These are phyloP conservation scores for Fregetta grallaria DNA, from an alignment of 2,113 vertebrate species.

Conservation along the genomic window DNA sequence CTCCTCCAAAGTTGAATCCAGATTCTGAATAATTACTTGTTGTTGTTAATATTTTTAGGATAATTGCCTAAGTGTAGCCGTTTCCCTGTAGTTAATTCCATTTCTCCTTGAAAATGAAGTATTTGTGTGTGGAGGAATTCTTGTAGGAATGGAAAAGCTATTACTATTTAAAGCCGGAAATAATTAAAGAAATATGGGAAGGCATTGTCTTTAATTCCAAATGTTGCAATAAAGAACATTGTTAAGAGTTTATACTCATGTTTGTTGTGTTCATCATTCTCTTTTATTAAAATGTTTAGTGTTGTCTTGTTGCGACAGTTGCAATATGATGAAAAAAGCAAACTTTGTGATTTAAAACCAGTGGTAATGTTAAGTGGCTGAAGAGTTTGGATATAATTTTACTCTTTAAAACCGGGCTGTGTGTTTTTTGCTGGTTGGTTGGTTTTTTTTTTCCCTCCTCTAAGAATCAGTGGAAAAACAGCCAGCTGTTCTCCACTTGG, in stretches of 20 bases:
- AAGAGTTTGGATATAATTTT: not conserved
- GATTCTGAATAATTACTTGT: not conserved
- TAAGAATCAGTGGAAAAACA: constrained; percentile 14
- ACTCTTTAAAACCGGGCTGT: not conserved
- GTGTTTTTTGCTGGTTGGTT: not conserved
- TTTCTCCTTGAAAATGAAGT: constrained; percentile 43
- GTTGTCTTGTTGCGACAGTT: not conserved
- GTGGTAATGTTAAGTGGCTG: not conserved
- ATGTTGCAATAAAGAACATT: constrained; percentile 8
- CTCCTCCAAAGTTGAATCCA: not conserved
- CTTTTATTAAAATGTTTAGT: not conserved
- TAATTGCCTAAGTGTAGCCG: constrained; percentile 19
- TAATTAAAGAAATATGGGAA: constrained; percentile 47
- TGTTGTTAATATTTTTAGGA: constrained; percentile 37
- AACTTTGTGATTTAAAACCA: constrained; percentile 1
- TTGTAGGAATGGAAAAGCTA: constrained; percentile 42
- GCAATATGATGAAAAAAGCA: not conserved
- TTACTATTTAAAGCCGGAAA: constrained; percentile 48
- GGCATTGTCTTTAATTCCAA: constrained; percentile 56
- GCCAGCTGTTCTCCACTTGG: constrained; percentile 69
- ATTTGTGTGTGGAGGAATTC: constrained; percentile 20
- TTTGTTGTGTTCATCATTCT: not conserved
- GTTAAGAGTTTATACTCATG: not conserved
- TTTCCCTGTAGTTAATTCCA: constrained; percentile 36
- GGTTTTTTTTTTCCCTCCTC: not conserved